Conservation (phyloP, 2,113 vertebrate genomes). For the Channa argus region DNA sequence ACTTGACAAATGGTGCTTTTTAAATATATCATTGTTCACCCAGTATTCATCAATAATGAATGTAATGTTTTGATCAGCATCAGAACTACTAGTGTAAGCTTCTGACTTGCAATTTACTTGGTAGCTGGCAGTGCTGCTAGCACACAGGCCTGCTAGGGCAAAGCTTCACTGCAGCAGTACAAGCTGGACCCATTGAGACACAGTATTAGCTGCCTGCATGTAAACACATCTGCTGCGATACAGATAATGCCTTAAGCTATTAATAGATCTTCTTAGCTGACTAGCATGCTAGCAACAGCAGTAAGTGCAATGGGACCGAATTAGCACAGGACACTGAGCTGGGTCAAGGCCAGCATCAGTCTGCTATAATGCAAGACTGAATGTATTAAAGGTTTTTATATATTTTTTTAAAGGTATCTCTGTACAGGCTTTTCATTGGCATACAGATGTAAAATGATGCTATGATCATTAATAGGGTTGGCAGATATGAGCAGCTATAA, state of each 20-base stretch:
- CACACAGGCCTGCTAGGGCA: slow-evolving; percentile 9
- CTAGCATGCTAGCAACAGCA: slow-evolving; percentile 56
- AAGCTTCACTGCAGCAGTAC: slow-evolving; percentile 34
- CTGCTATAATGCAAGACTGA: slow-evolving; percentile 16
- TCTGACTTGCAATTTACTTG: neutral
- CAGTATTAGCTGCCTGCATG: slow-evolving; percentile 44
- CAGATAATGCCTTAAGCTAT: slow-evolving; percentile 69
- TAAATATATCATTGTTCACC: too few relatives aligned
- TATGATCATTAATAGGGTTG: neutral
- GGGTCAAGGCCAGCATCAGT: slow-evolving; percentile 41
- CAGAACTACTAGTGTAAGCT: neutral
- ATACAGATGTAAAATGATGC: slow-evolving; percentile 5
- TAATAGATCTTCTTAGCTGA: slow-evolving; percentile 69
- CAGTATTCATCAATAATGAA: too few relatives aligned
- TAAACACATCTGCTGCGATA: slow-evolving; percentile 76
- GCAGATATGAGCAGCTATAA: too few relatives aligned
- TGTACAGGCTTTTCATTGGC: neutral
- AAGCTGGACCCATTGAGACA: slow-evolving; percentile 26
- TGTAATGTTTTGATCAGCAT: neutral
- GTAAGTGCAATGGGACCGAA: slow-evolving; percentile 57
- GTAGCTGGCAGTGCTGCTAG: slow-evolving; percentile 16
- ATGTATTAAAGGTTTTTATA: too few relatives aligned
- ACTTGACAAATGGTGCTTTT: too few relatives aligned
- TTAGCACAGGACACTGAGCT: slow-evolving; percentile 64
- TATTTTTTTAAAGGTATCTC: too few relatives aligned